These are phyloP conservation scores for Leptinotarsa undecemlineata DNA, from an alignment of 1,140 invertebrate species.

Conservation along the genomic window DNA sequence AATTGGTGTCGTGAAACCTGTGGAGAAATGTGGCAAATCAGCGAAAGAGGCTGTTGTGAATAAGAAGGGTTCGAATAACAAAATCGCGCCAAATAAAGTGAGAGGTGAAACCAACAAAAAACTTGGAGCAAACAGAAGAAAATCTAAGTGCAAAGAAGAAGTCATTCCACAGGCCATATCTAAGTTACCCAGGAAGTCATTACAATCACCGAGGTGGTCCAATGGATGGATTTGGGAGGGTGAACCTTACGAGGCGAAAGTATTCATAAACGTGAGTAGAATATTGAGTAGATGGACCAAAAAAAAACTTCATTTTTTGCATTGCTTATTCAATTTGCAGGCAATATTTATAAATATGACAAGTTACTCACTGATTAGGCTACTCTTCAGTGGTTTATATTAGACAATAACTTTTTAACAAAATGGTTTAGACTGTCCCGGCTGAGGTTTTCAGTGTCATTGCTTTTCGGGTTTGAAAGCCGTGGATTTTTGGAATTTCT, in stretches of 20 bases:
- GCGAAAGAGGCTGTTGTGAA: constrained; percentile 41
- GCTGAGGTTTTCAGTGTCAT: no score
- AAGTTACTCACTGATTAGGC: no score
- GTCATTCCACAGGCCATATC: constrained; percentile 52
- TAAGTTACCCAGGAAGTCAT: constrained; percentile 54
- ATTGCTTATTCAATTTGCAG: no score
- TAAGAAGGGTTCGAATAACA: constrained; percentile 32
- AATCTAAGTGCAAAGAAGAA: constrained; percentile 54
- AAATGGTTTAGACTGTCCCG: no score
- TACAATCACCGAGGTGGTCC: constrained; percentile 76
- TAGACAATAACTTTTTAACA: no score
- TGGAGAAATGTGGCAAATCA: constrained; percentile 13
- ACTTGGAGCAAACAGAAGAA: constrained; percentile 20
- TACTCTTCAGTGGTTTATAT: no score
- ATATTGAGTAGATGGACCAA: no score
- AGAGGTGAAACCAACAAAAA: not conserved
- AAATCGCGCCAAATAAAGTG: constrained; percentile 22
- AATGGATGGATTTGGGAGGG: constrained; percentile 93
- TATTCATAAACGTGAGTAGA: constrained; percentile 82
- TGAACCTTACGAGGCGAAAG: constrained; percentile 77
- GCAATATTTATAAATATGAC: no score
- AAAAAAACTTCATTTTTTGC: no score
- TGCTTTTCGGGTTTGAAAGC: no score
- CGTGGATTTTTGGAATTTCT: no score
- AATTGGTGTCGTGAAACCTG: not conserved